Conservation (phyloP, 2,113 vertebrate genomes). For the Pica pica region DNA sequence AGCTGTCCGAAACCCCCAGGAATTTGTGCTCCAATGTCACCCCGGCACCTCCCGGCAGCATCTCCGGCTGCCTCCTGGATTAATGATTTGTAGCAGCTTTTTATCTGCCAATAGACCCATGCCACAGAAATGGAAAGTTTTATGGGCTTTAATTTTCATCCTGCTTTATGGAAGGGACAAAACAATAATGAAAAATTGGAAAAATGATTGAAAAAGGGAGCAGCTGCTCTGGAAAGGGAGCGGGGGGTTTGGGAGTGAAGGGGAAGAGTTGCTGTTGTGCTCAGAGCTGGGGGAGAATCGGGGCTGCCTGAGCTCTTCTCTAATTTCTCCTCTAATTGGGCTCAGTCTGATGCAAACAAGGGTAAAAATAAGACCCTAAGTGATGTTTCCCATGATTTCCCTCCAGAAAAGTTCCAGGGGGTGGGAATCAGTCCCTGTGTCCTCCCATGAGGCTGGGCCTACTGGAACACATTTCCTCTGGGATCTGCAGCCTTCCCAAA, state of each 20-base stretch:
- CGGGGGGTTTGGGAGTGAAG: background rate
- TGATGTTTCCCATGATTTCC: background rate
- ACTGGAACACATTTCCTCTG: background rate
- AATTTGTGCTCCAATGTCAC: background rate
- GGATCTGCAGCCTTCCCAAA: background rate
- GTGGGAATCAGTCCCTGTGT: background rate
- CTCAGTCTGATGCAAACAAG: background rate
- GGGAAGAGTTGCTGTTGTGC: background rate
- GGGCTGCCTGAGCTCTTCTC: background rate
- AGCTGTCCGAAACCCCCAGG: background rate
- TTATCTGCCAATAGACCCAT: background rate
- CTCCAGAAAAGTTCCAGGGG: background rate
- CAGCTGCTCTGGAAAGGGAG: background rate
- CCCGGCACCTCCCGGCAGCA: background rate
- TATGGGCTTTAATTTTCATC: conserved; percentile 31
- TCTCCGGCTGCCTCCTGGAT: background rate
- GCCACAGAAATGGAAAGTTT: background rate
- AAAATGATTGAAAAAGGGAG: background rate
- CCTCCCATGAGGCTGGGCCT: accelerated
- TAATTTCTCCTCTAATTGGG: background rate
- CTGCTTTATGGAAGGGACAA: background rate
- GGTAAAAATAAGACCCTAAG: background rate
- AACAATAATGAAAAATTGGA: conserved; percentile 9
- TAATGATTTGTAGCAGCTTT: conserved; percentile 1
- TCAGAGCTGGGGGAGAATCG: background rate